Evolutionary conservation across 2,113 vertebrate genomes (phyloP), one percentile per base, ranked within the genome.

Genomic region (Centropristis striata): DNA sequence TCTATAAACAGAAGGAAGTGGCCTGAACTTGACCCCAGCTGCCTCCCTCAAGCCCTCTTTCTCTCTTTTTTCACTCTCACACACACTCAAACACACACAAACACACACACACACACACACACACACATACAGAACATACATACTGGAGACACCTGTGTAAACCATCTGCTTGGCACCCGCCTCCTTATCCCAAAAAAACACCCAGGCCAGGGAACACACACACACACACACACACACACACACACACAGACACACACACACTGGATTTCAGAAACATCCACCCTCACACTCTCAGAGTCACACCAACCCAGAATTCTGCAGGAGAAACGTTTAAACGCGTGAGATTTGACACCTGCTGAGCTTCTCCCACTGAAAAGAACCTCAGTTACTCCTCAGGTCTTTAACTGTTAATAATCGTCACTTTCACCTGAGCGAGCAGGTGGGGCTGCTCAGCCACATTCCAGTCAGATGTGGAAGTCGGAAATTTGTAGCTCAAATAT

Each of bases 131-230:
- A 73, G 50, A 66, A 78, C 84, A 81, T 84, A 81, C 75, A 84
- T 57, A 69, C 78, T 83, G 69, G 44, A 83, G 76, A 86, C 91
- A 90, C 91, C 90, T 92, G 88, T 90, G 90, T 90, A 91, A 92
- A 92, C 89, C 88, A 86, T 84, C 88, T 92, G 89, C 81, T 87
- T 77, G 67, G 66, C 78, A 74, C 75, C 67, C 70, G 25, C 78
- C 78, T 71, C 70, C 70, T 79, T 78, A 58, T 76, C 59, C 79
- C 68, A 27, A 75, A 84, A 84, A 87, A 70, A 85, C 60, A 81
- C 36, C 36, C 60, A 65, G 71, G 32, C 65, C 81, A 51, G 41
- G 77, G 47, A 78, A 8, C 36, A 50, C 49, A 21, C 49, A 50
- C 49, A 23, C 49, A 13, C 50, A 25, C 50, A 51, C 50, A 14